These are phyloP conservation scores for Galerucella pusilla DNA, from an alignment of 2,888 invertebrate genomes.

Conservation along the genomic window DNA sequence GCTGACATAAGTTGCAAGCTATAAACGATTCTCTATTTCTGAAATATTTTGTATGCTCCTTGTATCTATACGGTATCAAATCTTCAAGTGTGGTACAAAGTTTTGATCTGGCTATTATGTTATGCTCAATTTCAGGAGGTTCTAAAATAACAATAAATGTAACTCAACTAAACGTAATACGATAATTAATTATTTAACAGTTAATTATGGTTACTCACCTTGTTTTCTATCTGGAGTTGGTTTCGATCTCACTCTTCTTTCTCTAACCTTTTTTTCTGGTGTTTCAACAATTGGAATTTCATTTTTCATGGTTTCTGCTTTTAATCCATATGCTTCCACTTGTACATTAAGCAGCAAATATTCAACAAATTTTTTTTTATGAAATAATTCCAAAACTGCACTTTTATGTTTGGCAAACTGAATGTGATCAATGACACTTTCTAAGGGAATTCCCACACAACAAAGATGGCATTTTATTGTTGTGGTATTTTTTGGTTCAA, in stretches of 20 bases:
- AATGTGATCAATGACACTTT: slow-evolving; percentile 47
- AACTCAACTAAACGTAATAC: not conserved
- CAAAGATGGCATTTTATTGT: slow-evolving; percentile 41
- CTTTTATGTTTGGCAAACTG: slow-evolving; percentile 45
- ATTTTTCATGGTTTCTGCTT: slow-evolving; percentile 17
- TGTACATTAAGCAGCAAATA: slow-evolving; percentile 48
- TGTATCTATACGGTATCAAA: slow-evolving; percentile 48
- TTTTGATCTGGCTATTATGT: slow-evolving; percentile 45
- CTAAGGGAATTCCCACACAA: slow-evolving; percentile 31
- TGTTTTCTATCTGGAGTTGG: slow-evolving; percentile 9
- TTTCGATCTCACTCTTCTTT: slow-evolving; percentile 26
- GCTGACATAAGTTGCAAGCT: slow-evolving; percentile 47
- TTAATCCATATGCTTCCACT: slow-evolving; percentile 48
- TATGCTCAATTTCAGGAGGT: slow-evolving; percentile 36
- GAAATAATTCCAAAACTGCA: slow-evolving; percentile 45
- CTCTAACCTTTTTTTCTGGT: slow-evolving; percentile 21
- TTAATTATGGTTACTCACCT: not conserved
- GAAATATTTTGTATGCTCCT: slow-evolving; percentile 44
- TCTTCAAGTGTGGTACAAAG: slow-evolving; percentile 36
- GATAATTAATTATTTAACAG: too few species aligned
- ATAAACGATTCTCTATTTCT: slow-evolving; percentile 27
- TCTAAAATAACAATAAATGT: slow-evolving; percentile 18
- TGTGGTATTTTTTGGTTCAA: slow-evolving; percentile 2
- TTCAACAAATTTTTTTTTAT: slow-evolving; percentile 33
- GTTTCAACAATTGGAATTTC: not conserved